A percentile compares a stretch with the other conserved stretches of the same genome.
phyloP scores from a whole-genome alignment of 2,888 invertebrate species.

The Cephus nigrinus region DNA sequence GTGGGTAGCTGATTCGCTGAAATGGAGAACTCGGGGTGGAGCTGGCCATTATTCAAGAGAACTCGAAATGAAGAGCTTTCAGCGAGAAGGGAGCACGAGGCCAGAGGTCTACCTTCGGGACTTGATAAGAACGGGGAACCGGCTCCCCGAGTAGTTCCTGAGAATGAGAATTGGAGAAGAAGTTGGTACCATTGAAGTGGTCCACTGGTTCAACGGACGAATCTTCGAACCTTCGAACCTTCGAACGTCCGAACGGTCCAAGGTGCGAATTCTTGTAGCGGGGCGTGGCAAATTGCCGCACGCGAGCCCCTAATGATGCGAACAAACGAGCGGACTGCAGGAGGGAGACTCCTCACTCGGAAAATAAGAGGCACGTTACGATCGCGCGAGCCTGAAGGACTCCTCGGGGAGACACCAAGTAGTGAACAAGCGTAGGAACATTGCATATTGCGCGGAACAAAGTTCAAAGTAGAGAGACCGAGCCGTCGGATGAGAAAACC shows the following conservation, averaged over 20 bases:
- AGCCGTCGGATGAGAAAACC: background rate
- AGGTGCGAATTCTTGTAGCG: constrained; percentile 57
- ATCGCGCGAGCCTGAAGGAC: background rate
- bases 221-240: background rate
- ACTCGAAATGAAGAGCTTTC: constrained; percentile 14
- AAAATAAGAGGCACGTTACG: constrained; percentile 31
- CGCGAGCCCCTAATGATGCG: constrained; percentile 60
- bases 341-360: constrained; percentile 18
- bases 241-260: constrained; percentile 26
- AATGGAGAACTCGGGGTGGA: background rate
- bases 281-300: constrained; percentile 62
- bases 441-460: background rate
- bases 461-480: background rate
- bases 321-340: constrained; percentile 52
- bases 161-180: constrained; percentile 3
- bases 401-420: too few relatives aligned
- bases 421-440: background rate
- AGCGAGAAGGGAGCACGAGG: background rate
- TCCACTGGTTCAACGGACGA: constrained; percentile 23
- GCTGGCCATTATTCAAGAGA: constrained; percentile 16
- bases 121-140: constrained; percentile 31
- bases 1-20: background rate
- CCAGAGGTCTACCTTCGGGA: constrained; percentile 15
- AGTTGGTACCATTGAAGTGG: constrained; percentile 18
- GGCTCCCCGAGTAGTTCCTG: constrained; percentile 13